Evolutionary conservation across 2,888 invertebrate species (phyloP), one percentile per base, ranked within the genome.

Genomic region (Cerastoderma edule): DNA sequence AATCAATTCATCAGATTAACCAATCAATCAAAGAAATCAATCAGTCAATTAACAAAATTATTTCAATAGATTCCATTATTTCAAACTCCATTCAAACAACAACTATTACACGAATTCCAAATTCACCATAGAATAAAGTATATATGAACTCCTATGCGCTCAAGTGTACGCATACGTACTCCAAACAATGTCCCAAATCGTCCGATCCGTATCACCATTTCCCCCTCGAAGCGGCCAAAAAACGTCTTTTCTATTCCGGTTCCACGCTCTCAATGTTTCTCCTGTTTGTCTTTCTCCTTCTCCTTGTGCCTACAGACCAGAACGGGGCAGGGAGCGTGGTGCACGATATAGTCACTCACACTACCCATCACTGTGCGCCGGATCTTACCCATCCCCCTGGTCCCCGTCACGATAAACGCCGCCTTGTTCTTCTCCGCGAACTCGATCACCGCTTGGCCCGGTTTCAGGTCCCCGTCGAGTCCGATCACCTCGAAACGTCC

Each of bases 311-410:
- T 66, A 53, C 79, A 78, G 27, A 87, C 85, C 24, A 87, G 67
- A 16, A 87, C 87, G 0, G 87, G 87, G 10, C 85, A 83, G 8
- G 86, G 86, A 6, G 86, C 83, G 66, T 87, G 87, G 63, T 87
- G 87, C 16, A 87, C 81, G 32, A 87, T 83, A 71, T 85, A 87
- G 66, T 87, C 87, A 67, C 87, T 86, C 50, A 87, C 87, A 67
- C 85, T 86, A 8, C 87, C 86, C 83, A 87, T 83, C 53, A 87
- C 84, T 35, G 87, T 85, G 16, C 87, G 74, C 22, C 86, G 80
- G 48, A 86, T 77, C 65, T 87, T 87, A 3, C 86, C 84, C 83
- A 84, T 83, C 5, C 87, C 87, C 22, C 87, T 76, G 57, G 87
- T 86, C 39, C 86, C 87, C n/a, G 86, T 87, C 13, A 87, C 86